These are phyloP conservation scores for Cyrtodaria siliqua DNA, from an alignment of 2,888 invertebrate genomes.

Conservation along the genomic window DNA sequence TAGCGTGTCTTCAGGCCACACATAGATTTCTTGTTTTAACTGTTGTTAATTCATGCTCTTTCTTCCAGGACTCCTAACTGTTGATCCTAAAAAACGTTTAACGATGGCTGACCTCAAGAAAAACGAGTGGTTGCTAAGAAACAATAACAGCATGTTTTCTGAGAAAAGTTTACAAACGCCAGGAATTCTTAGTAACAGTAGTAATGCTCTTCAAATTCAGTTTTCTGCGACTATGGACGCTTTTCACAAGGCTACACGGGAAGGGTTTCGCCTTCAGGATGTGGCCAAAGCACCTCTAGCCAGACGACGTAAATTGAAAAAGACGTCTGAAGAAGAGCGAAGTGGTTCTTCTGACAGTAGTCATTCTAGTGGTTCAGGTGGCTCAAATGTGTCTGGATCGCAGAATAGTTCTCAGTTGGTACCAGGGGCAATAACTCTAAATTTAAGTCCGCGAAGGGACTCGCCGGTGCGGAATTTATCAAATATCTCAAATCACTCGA, in stretches of 20 bases:
- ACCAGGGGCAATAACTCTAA: conserved; percentile 20
- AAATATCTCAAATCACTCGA: conserved; percentile 68
- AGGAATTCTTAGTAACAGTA: conserved; percentile 87
- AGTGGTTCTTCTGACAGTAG: conserved; percentile 82
- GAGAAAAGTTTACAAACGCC: conserved; percentile 89
- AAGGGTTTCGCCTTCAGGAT: conserved; percentile 92
- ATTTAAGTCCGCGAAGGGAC: conserved; percentile 34
- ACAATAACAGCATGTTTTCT: conserved; percentile 82
- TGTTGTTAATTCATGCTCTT: no score
- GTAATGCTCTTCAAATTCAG: conserved; percentile 87
- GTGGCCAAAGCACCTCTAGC: conserved; percentile 91
- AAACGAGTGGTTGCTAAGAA: conserved; percentile 90
- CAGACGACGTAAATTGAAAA: conserved; percentile 87
- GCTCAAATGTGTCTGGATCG: conserved; percentile 31
- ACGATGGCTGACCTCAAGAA: conserved; percentile 90
- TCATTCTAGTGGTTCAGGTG: conserved; percentile 72
- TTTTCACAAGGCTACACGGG: conserved; percentile 90
- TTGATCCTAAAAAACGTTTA: conserved; percentile 91
- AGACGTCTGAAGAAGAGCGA: conserved; percentile 81
- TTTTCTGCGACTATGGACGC: conserved; percentile 90
- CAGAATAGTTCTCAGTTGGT: conserved; percentile 55
- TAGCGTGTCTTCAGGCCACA: no score
- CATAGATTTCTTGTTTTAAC: no score
- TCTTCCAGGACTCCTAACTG: conserved; percentile 90
- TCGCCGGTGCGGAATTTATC: conserved; percentile 76